These are phyloP conservation scores for Melanotaenia maccullochi DNA, from an alignment of 2,797 vertebrate species.

Conservation along the genomic window DNA sequence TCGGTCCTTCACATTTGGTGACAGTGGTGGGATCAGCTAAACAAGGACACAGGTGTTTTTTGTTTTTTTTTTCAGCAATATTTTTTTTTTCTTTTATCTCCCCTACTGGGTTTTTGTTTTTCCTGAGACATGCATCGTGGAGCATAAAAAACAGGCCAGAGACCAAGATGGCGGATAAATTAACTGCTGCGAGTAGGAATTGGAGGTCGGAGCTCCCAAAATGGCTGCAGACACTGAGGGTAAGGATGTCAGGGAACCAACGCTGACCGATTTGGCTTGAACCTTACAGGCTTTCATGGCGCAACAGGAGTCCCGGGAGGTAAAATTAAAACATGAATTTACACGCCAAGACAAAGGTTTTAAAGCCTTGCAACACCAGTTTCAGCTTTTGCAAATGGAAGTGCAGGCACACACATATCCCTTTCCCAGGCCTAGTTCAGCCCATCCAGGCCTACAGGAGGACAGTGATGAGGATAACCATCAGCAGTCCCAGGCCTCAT, in stretches of 20 bases:
- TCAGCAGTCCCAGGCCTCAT: background rate
- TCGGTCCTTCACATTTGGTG: background rate
- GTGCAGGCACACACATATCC: background rate
- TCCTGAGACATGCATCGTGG: background rate
- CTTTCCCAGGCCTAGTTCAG: background rate
- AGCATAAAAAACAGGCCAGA: background rate
- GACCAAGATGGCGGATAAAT: background rate
- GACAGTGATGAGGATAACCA: background rate
- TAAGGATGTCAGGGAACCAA: background rate
- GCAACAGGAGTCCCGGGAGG: background rate
- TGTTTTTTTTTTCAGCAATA: no score
- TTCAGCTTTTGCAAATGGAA: background rate
- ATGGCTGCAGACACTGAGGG: background rate
- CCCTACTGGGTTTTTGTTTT: no score
- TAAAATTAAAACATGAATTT: background rate
- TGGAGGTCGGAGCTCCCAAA: background rate
- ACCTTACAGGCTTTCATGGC: background rate
- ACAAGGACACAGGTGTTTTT: no score
- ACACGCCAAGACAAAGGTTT: background rate
- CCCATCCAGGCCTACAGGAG: background rate
- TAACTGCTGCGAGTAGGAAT: background rate
- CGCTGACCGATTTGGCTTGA: background rate
- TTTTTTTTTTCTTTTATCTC: no score
- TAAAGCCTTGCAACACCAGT: background rate
- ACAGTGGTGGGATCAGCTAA: no score